Percentiles rank a stretch among this genome's conserved stretches.
Evolutionary conservation across 2,113 vertebrate genomes (phyloP).

Genomic region (Nicator chloris): DNA sequence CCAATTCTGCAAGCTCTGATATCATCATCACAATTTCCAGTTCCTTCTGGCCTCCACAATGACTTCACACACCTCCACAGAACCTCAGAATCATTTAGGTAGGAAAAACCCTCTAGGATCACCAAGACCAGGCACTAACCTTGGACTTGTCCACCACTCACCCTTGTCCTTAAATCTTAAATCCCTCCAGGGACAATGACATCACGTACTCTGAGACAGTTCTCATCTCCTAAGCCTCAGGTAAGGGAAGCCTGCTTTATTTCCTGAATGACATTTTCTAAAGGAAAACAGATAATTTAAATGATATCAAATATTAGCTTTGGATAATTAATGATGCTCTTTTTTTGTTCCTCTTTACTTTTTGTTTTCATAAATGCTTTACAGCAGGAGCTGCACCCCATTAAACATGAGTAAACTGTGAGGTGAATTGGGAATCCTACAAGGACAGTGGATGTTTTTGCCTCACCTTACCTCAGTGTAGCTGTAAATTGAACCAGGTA

Average conservation of each 20-base stretch:
- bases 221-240: background rate
- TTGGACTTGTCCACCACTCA: background rate
- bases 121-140: background rate
- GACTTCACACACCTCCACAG: background rate
- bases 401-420: background rate
- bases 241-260: background rate
- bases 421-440: background rate
- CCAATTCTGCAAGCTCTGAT: background rate
- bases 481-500: background rate
- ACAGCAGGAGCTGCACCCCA: background rate
- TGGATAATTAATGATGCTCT: background rate
- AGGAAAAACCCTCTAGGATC: background rate
- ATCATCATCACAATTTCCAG: background rate
- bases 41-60: background rate
- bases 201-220: background rate
- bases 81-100: background rate
- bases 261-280: background rate
- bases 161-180: background rate
- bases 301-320: background rate
- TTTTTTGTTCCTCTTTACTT: background rate
- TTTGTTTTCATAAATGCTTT: background rate
- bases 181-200: background rate
- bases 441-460: background rate
- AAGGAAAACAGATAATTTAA: background rate
- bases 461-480: background rate